phyloP scores from a whole-genome alignment of 1,140 invertebrate genomes.

The Nebria ingens region DNA sequence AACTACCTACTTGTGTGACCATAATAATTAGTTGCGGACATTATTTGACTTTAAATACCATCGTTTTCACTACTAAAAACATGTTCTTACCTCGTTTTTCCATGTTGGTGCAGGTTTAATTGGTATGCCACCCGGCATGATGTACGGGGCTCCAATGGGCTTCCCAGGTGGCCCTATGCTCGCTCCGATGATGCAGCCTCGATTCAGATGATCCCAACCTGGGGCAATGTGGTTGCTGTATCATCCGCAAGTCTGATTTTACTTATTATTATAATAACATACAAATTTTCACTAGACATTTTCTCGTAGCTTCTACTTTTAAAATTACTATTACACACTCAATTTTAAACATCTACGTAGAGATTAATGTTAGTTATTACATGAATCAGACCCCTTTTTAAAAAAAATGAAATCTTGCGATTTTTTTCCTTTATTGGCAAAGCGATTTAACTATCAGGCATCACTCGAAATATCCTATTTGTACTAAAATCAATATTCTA shows the following conservation, averaged over 20 bases:
- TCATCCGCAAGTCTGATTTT: conserved; percentile 29
- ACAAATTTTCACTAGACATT: no score
- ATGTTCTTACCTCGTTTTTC: background rate
- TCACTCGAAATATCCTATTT: no score
- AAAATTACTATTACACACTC: background rate
- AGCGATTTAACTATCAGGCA: no score
- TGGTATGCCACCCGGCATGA: conserved; percentile 55
- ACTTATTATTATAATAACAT: no score
- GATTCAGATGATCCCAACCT: conserved; percentile 64
- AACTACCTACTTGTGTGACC: conserved; percentile 2
- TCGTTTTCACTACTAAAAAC: no score
- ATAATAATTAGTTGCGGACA: background rate
- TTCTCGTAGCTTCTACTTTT: background rate
- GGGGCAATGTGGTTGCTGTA: conserved; percentile 25
- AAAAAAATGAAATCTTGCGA: no score
- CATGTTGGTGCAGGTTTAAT: conserved; percentile 48
- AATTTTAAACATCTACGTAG: no score
- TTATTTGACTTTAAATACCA: no score
- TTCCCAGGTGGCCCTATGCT: conserved; percentile 50
- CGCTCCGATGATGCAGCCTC: conserved; percentile 60
- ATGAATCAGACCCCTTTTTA: no score
- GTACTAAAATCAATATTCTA: no score
- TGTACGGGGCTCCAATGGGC: conserved; percentile 51
- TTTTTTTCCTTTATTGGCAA: no score
- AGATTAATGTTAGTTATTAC: no score